Percentiles rank a stretch among this genome's conserved stretches.
Evolutionary conservation across 2,113 vertebrate genomes (phyloP).

Genomic region (Heterochromis multidens): DNA sequence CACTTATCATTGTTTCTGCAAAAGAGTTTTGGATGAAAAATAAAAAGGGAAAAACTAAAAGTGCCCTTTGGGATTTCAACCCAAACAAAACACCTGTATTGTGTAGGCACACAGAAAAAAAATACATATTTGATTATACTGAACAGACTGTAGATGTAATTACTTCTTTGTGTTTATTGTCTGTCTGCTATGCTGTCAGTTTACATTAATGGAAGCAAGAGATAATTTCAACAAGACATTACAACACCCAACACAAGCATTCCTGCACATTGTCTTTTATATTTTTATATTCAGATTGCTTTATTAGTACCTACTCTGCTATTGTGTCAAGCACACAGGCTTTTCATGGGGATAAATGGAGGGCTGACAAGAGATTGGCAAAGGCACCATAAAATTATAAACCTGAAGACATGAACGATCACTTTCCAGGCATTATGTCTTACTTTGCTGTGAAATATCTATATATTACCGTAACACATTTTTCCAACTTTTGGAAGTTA

Average conservation of each 20-base stretch:
- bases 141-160: neutral
- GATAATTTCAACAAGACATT: neutral
- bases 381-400: neutral
- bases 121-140: neutral
- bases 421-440: neutral
- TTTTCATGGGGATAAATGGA: neutral
- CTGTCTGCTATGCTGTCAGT: neutral
- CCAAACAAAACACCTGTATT: neutral
- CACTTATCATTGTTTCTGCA: conserved; percentile 14
- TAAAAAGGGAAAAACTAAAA: neutral
- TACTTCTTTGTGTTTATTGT: neutral
- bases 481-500: conserved; percentile 74
- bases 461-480: conserved; percentile 31
- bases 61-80: neutral
- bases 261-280: neutral
- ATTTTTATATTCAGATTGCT: neutral
- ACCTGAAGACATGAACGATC: neutral
- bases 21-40: conserved; percentile 6
- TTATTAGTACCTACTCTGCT: neutral
- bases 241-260: no score
- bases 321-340: neutral
- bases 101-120: neutral
- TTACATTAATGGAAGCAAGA: neutral
- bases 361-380: neutral
- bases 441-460: neutral